Conservation (phyloP, 2,888 invertebrate species). For the Lepidocyrtoides sp. region DNA sequence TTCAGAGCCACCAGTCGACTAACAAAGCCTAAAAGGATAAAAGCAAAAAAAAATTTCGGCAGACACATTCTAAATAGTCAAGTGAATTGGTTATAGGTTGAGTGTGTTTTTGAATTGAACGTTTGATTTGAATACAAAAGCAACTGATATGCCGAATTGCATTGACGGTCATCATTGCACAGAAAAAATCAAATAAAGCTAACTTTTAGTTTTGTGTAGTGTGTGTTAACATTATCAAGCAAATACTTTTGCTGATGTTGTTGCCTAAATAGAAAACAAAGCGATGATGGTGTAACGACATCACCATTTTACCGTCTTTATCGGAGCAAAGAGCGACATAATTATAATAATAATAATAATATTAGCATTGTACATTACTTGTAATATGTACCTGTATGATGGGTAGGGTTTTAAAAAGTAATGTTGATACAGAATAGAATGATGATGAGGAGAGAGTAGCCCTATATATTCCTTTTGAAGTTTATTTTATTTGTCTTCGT, state of each 20-base stretch:
- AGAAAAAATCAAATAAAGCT: neutral
- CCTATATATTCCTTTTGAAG: neutral
- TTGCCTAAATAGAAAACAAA: slow-evolving; percentile 7
- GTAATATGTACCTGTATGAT: too few relatives aligned
- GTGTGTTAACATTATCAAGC: too few relatives aligned
- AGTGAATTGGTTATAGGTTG: neutral
- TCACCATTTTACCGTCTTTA: slow-evolving; percentile 37
- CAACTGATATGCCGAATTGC: slow-evolving; percentile 19
- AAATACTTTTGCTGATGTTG: neutral
- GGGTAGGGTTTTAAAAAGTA: neutral
- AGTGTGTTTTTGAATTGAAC: slow-evolving; percentile 22
- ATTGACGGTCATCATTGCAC: neutral
- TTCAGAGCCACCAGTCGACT: slow-evolving; percentile 36
- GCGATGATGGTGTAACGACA: slow-evolving; percentile 27
- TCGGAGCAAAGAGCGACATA: slow-evolving; percentile 27
- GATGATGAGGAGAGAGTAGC: neutral
- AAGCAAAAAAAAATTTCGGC: slow-evolving; percentile 1
- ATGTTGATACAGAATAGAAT: neutral
- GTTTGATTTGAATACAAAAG: slow-evolving; percentile 39
- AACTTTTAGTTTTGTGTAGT: neutral
- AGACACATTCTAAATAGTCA: slow-evolving; percentile 10
- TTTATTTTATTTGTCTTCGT: neutral
- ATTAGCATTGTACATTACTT: slow-evolving; percentile 33
- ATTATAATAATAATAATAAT: slow-evolving; percentile 58
- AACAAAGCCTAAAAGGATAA: slow-evolving; percentile 7